Evolutionary conservation across 1,140 invertebrate genomes (phyloP), one percentile per base, ranked within the genome.

Genomic region (Neomicropteryx cornuta): DNA sequence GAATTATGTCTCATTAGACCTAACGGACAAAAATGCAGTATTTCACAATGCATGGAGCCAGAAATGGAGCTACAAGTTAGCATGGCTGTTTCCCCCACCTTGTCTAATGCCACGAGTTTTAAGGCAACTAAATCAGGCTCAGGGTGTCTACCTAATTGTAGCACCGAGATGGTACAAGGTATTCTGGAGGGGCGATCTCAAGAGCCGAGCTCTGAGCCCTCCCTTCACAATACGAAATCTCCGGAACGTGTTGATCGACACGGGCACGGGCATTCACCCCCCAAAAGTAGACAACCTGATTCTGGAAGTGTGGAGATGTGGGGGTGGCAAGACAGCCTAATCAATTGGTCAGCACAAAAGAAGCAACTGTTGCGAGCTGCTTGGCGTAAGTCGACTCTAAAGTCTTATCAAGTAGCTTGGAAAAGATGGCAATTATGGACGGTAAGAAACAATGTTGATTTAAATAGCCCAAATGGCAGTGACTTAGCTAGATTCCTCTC

Each of bases 11-110:
- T 48, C 44, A 5, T 20, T 24, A 29, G 43, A 51, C 37, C 39
- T 30, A 18, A 44, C 20, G 23, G 47, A 53, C 45, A 40, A 10
- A 2, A 35, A 35, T 6, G 49, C 49, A 10, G 13, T 38, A 10
- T 52, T 51, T 28, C 40, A 30, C 18, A 44, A 51, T 27, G 50
- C 52, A 4, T 52, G 52, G 44, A 49, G 46, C 41, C 46, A 28
- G 23, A 23, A 10, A 11, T 54, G 52, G 52, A 20, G 39, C 16
- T 52, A 33, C 45, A 33, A 22, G 10, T 43, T 52, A 31, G 48
- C 34, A 3, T 52, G 48, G 42, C 22, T 50, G 4, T 54, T 52
- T 17, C 48, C 52, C 6, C 47, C 47, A 18, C 52, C 49, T 3
- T 4, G 44, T 16, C 31, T 53, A 22, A 51, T 54, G 8, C 50